Percentiles rank a stretch among this genome's conserved stretches.
Evolutionary conservation across 2,113 vertebrate species (phyloP).

Genomic region (Psilopogon haemacephalus): DNA sequence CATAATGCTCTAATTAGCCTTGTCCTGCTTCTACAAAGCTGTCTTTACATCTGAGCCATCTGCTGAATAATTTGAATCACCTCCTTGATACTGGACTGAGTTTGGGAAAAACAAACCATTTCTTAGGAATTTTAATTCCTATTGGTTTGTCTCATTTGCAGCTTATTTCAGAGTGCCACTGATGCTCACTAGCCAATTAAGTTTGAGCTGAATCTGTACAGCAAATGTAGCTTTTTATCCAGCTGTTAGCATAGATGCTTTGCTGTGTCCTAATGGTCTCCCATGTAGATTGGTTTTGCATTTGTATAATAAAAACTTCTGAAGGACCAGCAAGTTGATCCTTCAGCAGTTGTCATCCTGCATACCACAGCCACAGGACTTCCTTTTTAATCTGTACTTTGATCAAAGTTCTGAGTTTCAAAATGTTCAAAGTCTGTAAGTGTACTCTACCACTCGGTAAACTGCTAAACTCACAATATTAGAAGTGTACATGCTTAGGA

Average conservation of each 20-base stretch:
- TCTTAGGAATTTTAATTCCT: not conserved
- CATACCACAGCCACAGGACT: not conserved
- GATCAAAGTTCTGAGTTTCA: not conserved
- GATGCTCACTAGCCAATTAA: not conserved
- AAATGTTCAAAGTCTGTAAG: not conserved
- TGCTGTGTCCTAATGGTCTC: not conserved
- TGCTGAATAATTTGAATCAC: slow-evolving; percentile 65
- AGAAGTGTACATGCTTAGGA: not conserved
- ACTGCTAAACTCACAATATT: not conserved
- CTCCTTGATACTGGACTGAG: slow-evolving; percentile 42
- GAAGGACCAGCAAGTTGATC: not conserved
- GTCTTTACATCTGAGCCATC: slow-evolving; percentile 60
- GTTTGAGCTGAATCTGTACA: not conserved
- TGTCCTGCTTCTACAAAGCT: slow-evolving; percentile 70
- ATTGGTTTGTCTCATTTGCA: not conserved
- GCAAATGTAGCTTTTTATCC: not conserved
- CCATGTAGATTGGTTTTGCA: not conserved
- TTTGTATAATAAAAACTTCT: not conserved
- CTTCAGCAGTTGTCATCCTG: not conserved
- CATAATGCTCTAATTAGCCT: slow-evolving; percentile 54
- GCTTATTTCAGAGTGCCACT: not conserved
- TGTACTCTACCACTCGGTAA: not conserved
- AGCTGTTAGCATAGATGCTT: accelerated
- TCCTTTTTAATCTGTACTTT: not conserved
- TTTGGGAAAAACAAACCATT: not conserved